Percentiles rank a stretch among this genome's conserved stretches.
These are phyloP conservation scores for Microchirus variegatus DNA, from an alignment of 2,797 vertebrate genomes.

Conservation along the genomic window DNA sequence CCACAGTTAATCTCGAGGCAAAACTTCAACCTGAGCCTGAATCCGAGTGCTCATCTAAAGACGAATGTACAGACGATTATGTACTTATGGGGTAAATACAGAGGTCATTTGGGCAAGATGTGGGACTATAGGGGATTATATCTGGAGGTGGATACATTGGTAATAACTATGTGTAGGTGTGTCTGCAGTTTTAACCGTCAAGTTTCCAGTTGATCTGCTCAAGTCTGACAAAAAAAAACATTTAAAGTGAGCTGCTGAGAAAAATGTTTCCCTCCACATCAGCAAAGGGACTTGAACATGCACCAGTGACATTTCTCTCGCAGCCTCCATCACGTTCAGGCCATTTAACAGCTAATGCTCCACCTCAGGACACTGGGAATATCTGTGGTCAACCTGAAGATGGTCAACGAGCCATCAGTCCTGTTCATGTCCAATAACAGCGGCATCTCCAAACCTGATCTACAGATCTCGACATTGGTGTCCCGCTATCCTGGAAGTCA, in stretches of 20 bases:
- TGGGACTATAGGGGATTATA: background rate
- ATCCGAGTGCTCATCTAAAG: conserved; percentile 38
- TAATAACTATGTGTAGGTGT: background rate
- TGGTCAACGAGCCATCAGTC: background rate
- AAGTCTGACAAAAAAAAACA: conserved; percentile 6
- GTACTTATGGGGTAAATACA: conserved; percentile 74
- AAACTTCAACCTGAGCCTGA: background rate
- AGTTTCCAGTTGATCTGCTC: conserved; percentile 6
- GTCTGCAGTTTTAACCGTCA: background rate
- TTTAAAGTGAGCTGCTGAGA: background rate
- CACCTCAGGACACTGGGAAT: background rate
- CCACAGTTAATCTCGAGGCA: conserved; percentile 54
- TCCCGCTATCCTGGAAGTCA: background rate
- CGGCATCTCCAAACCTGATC: background rate
- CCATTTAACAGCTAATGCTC: conserved; percentile 1
- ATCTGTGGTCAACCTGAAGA: too few species aligned
- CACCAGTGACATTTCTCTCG: conserved; percentile 1
- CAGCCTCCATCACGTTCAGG: background rate
- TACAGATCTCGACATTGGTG: background rate
- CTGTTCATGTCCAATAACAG: background rate
- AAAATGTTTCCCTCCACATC: background rate
- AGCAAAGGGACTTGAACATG: conserved; percentile 8
- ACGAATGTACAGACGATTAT: conserved; percentile 76
- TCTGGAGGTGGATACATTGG: background rate
- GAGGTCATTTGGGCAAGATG: background rate